Conservation (phyloP, 2,797 vertebrate genomes). For the Rousettus madagascariensis region DNA sequence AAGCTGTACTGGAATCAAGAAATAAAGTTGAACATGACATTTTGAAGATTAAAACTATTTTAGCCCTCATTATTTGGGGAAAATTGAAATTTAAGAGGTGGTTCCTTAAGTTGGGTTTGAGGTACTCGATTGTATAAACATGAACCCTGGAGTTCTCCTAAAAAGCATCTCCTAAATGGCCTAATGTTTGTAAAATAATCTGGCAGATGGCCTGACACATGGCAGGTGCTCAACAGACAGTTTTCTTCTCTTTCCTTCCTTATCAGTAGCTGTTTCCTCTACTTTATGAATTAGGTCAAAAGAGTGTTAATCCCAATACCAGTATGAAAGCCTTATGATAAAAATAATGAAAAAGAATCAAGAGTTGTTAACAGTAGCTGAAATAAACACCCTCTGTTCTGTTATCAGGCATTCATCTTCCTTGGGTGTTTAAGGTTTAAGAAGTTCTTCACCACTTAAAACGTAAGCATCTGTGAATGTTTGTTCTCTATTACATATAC, state of each 20-base stretch:
- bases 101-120: not conserved
- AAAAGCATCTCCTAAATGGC: not conserved
- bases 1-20: constrained; percentile 12
- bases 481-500: not conserved
- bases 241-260: not conserved
- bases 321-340: constrained; percentile 20
- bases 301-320: not conserved
- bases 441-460: constrained; percentile 38
- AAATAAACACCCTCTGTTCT: constrained; percentile 23
- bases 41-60: constrained; percentile 1
- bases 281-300: constrained; percentile 33
- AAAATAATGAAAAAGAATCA: constrained; percentile 25
- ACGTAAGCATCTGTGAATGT: not conserved
- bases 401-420: not conserved
- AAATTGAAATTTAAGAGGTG: not conserved
- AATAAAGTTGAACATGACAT: not conserved
- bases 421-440: not conserved
- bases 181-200: not conserved
- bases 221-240: not conserved
- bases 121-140: not conserved
- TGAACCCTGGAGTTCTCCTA: not conserved
- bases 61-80: not conserved
- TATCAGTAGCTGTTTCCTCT: not conserved
- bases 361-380: constrained; percentile 24
- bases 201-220: not conserved